Evolutionary conservation across 1,140 invertebrate species (phyloP).

Genomic region (Danaus melanippus): DNA sequence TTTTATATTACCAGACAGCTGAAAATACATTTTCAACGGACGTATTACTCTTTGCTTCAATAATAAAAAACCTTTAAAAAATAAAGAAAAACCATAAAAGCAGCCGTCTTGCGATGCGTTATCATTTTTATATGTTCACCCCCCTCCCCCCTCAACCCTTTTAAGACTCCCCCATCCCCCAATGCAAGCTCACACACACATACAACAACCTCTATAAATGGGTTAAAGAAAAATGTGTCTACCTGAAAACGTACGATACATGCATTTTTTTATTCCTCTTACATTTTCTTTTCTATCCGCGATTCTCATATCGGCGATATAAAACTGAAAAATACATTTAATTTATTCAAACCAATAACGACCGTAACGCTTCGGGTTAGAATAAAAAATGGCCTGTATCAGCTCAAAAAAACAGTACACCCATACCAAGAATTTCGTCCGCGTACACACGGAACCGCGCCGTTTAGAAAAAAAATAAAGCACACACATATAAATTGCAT

Average conservation of each 20-base stretch:
- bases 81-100: conserved; percentile 72
- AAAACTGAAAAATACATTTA: conserved; percentile 72
- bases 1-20: conserved; percentile 11
- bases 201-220: conserved; percentile 57
- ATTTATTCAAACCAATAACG: conserved; percentile 25
- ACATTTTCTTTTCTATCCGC: conserved; percentile 70
- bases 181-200: conserved; percentile 56
- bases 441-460: conserved; percentile 47
- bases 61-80: conserved; percentile 70
- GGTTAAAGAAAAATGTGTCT: conserved; percentile 73
- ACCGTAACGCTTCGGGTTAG: conserved; percentile 16
- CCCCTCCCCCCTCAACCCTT: conserved; percentile 47
- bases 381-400: conserved; percentile 22
- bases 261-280: conserved; percentile 66
- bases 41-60: conserved; percentile 47
- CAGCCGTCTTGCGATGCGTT: conserved; percentile 71
- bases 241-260: conserved; percentile 71
- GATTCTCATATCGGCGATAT: conserved; percentile 72
- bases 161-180: conserved; percentile 36
- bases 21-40: conserved; percentile 28
- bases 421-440: conserved; percentile 43
- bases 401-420: conserved; percentile 52
- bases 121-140: conserved; percentile 70
- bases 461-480: conserved; percentile 69
- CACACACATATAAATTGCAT: conserved; percentile 69